Evolutionary conservation across 2,113 vertebrate species (phyloP), one percentile per base, ranked within the genome.

Genomic region (Larimichthys polyactis): DNA sequence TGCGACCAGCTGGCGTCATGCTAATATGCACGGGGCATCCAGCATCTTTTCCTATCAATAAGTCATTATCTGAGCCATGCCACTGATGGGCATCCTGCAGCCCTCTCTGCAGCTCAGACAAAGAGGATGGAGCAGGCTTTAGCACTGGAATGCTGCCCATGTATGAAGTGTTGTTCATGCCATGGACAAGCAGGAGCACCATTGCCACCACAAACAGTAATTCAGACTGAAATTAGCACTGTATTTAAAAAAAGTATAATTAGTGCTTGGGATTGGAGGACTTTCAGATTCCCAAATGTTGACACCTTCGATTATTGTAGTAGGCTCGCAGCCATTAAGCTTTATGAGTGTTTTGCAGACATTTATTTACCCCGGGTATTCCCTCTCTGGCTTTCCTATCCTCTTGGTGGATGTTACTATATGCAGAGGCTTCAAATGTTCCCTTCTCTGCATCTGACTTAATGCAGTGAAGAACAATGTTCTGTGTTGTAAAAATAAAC

Each of bases 41-140:
- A 57, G 77, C 93, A 92, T 96, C 94, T 93, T 95, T 91, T 91
- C 87, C 95, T 95, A 97, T 97, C 97, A 96, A 96, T 97, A 97
- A 97, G 95, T 97, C 96, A 97, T 97, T 96, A 96, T 95, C 92
- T 95, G 96, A 96, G 94, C 81, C 72, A 52, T 94, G 94, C 95
- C 94, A 93, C 75, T 75, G 82, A 83, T 79, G 79, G 82, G 78
- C 86, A 74, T 89, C 89, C 89, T 90, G 78, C 84, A 67, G 94
- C 94, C 94, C 60, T 75, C 73, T 52, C 67, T 79, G 82, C 75
- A 36, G 87, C 73, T 55, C 62, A 19, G 44, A 81, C 75, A 83
- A 78, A 75, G 70, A 81, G 60, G 52, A 63, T 15, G 40, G 71
- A 73, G 78, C 52, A 49, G 72, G 81, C 51, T 52, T 66, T 27